These are phyloP conservation scores for Itoplectis maculator DNA, from an alignment of 2,888 invertebrate genomes.

Conservation along the genomic window DNA sequence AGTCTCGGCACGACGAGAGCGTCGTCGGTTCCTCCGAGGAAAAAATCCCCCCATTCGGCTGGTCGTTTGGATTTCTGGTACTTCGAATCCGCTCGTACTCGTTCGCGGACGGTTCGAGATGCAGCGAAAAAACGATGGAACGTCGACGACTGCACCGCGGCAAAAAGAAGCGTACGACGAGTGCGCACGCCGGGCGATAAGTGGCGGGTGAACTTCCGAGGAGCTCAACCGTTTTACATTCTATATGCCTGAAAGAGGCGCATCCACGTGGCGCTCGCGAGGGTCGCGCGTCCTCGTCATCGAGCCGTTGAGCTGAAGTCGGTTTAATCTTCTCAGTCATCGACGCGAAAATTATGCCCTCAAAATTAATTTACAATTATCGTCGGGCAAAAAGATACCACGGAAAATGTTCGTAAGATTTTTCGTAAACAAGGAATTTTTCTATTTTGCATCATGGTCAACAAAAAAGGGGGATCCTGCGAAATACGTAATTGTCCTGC, in stretches of 20 bases:
- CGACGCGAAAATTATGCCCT: slow-evolving; percentile 6
- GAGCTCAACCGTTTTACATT: slow-evolving; percentile 42
- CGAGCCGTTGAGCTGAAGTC: slow-evolving; percentile 44
- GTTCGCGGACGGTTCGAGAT: slow-evolving; percentile 18
- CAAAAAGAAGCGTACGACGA: slow-evolving; percentile 33
- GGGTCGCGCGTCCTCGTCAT: slow-evolving; percentile 33
- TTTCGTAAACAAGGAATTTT: no score
- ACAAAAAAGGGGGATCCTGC: no score
- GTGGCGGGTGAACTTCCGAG: slow-evolving; percentile 49
- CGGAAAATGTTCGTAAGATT: no score
- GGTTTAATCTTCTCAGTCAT: slow-evolving; percentile 39
- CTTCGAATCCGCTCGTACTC: slow-evolving; percentile 18
- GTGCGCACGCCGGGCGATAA: slow-evolving; percentile 41
- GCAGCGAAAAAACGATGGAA: slow-evolving; percentile 3
- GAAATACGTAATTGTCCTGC: no score
- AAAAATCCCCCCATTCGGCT: not conserved
- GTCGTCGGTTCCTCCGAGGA: not conserved
- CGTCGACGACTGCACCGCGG: slow-evolving; percentile 9
- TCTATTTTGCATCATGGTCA: no score
- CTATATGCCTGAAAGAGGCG: slow-evolving; percentile 3
- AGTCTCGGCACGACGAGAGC: not conserved
- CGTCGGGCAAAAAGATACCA: slow-evolving; percentile 3
- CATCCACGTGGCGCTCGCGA: slow-evolving; percentile 21
- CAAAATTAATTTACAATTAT: slow-evolving; percentile 26
- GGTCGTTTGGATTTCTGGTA: slow-evolving; percentile 43